These are phyloP conservation scores for Cyclopterus lumpus DNA, from an alignment of 2,797 vertebrate genomes.

Conservation along the genomic window DNA sequence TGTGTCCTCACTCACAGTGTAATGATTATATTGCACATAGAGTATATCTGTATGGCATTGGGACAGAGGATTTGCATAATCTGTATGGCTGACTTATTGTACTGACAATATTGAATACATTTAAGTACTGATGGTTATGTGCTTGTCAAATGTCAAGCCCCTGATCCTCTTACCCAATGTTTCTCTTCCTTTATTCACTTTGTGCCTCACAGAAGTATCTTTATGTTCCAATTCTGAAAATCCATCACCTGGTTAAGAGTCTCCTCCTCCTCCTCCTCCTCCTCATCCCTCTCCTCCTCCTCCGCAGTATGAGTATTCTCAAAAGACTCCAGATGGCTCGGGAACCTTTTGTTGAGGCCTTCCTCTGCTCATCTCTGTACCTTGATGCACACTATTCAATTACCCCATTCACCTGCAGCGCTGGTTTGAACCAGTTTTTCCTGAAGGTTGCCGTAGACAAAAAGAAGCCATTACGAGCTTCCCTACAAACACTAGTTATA, in stretches of 20 bases:
- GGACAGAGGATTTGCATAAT: conserved; percentile 2
- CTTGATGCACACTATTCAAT: conserved; percentile 68
- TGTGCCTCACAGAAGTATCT: conserved; percentile 31
- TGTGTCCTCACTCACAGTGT: background rate
- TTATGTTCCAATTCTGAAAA: conserved; percentile 54
- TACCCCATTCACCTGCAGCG: conserved; percentile 67
- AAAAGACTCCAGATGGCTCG: conserved; percentile 77
- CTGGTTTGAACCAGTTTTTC: conserved; percentile 54
- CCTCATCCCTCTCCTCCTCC: background rate
- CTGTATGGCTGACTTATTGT: conserved; percentile 25
- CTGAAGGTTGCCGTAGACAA: conserved; percentile 52
- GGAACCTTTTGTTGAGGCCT: conserved; percentile 65
- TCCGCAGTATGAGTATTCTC: conserved; percentile 53
- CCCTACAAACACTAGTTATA: conserved; percentile 16
- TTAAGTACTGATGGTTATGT: conserved; percentile 13
- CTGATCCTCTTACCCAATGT: conserved; percentile 19
- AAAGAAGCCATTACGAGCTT: conserved; percentile 45
- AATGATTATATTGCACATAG: background rate
- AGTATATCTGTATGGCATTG: background rate
- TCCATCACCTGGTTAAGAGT: conserved; percentile 59
- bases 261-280: too few relatives aligned
- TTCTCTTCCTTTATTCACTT: conserved; percentile 20
- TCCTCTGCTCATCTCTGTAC: conserved; percentile 65
- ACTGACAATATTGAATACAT: conserved; percentile 37
- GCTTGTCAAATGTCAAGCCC: conserved; percentile 22